These are phyloP conservation scores for Bibio marci DNA, from an alignment of 2,888 invertebrate genomes.

Conservation along the genomic window DNA sequence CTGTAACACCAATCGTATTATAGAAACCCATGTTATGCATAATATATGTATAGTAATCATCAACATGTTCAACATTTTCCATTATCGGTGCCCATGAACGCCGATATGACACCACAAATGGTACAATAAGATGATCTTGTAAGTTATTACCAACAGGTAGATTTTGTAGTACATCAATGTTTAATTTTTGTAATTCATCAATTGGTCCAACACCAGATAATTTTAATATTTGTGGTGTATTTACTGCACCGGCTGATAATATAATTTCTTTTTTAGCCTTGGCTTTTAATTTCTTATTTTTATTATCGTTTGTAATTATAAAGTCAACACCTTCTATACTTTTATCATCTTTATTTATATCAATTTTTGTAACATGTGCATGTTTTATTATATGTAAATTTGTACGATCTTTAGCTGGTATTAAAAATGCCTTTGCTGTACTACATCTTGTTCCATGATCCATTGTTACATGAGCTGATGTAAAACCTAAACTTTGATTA, in stretches of 20 bases:
- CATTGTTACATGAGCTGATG: slow-evolving; percentile 46
- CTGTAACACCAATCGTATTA: slow-evolving; percentile 27
- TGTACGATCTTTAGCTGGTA: slow-evolving; percentile 30
- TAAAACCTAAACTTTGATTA: slow-evolving; percentile 47
- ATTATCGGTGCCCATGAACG: slow-evolving; percentile 16
- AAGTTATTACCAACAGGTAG: slow-evolving; percentile 48
- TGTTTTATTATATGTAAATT: slow-evolving; percentile 31
- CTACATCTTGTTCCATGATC: slow-evolving; percentile 51
- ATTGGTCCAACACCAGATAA: slow-evolving; percentile 58
- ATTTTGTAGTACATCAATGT: slow-evolving; percentile 37
- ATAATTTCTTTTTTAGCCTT: slow-evolving; percentile 31
- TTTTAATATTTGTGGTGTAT: slow-evolving; percentile 59
- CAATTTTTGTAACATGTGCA: slow-evolving; percentile 31
- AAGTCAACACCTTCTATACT: slow-evolving; percentile 29
- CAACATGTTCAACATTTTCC: slow-evolving; percentile 18
- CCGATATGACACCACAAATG: slow-evolving; percentile 21
- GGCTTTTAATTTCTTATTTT: slow-evolving; percentile 17
- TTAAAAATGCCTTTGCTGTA: slow-evolving; percentile 50
- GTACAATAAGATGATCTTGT: slow-evolving; percentile 43
- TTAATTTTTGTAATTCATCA: slow-evolving; percentile 35
- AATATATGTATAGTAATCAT: slow-evolving; percentile 28
- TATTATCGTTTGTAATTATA: slow-evolving; percentile 17
- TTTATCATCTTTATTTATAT: slow-evolving; percentile 14
- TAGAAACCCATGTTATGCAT: slow-evolving; percentile 30
- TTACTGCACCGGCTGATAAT: slow-evolving; percentile 32